Conservation (phyloP, 1,140 invertebrate genomes). For the Episyrphus balteatus region DNA sequence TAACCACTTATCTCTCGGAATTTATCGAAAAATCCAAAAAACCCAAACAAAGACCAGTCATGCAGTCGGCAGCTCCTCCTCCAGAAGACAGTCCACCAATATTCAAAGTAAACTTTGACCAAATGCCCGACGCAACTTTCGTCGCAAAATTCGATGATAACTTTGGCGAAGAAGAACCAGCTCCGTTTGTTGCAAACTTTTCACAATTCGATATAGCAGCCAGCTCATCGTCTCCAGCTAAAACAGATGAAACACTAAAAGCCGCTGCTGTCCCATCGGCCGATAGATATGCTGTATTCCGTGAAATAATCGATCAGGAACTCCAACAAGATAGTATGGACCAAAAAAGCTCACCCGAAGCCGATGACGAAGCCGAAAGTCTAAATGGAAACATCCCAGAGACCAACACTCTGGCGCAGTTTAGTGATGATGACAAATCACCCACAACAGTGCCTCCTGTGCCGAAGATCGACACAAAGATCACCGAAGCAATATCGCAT, state of each 20-base stretch:
- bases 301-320: conserved; percentile 67
- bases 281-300: conserved; percentile 75
- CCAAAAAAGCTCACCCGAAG: conserved; percentile 15
- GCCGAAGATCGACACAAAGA: conserved; percentile 36
- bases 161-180: conserved; percentile 34
- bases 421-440: background rate
- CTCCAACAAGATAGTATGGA: conserved; percentile 41
- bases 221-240: conserved; percentile 31
- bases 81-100: conserved; percentile 18
- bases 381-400: background rate
- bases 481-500: conserved; percentile 36
- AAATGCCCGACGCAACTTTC: conserved; percentile 29
- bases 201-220: conserved; percentile 41
- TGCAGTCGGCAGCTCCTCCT: background rate
- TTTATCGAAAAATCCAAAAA: conserved; percentile 43
- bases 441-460: conserved; percentile 5
- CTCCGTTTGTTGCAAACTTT: conserved; percentile 48
- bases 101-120: conserved; percentile 48
- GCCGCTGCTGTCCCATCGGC: conserved; percentile 38
- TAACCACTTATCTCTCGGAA: conserved; percentile 64
- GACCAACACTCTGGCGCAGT: background rate
- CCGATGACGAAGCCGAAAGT: background rate
- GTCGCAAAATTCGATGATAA: conserved; percentile 48
- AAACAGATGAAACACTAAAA: conserved; percentile 7
- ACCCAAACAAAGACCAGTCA: background rate